Conservation (phyloP, 2,113 vertebrate genomes). For the Zosterops lateralis region DNA sequence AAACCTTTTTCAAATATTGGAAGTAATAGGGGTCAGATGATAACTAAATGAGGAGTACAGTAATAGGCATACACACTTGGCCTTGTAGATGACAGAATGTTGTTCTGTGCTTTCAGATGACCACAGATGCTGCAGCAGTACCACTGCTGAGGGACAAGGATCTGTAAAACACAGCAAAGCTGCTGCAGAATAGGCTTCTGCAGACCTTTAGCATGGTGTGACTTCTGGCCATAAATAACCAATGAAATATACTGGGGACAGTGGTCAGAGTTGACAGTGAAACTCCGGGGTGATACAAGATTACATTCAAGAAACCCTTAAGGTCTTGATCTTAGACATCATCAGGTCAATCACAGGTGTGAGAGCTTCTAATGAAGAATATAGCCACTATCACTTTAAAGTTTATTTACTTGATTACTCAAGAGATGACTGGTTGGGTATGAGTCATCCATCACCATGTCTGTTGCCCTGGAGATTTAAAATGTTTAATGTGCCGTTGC, state of each 20-base stretch:
- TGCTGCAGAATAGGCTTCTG: not conserved
- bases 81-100: not conserved
- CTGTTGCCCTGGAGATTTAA: not conserved
- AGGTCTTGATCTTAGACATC: not conserved
- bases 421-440: not conserved
- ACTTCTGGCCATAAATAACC: not conserved
- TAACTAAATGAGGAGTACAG: not conserved
- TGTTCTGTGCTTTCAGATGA: not conserved
- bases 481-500: not conserved
- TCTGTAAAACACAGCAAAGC: not conserved
- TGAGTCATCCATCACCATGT: not conserved
- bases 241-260: not conserved
- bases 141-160: not conserved
- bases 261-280: fast-evolving
- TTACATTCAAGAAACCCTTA: not conserved
- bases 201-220: not conserved
- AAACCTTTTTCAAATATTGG: not conserved
- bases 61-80: not conserved
- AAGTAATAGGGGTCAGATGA: not conserved
- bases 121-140: not conserved
- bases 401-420: not conserved
- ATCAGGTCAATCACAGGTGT: not conserved
- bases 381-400: not conserved
- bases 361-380: not conserved
- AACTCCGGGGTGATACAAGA: not conserved